These are phyloP conservation scores for Aporophyla nigra DNA, from an alignment of 2,888 invertebrate species.

Conservation along the genomic window DNA sequence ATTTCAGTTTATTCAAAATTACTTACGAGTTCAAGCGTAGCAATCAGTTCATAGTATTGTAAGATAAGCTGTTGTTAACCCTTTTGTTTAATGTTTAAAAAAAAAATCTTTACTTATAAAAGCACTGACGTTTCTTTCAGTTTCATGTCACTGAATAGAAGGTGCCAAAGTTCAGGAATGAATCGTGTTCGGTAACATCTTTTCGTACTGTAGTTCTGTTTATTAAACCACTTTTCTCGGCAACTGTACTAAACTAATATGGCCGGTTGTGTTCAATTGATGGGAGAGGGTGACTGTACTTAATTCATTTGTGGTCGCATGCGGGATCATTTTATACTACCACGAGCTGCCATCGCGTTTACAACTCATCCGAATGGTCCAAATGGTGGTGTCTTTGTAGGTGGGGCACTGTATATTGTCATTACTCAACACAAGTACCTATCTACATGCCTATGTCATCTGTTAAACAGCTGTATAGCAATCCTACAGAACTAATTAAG, in stretches of 20 bases:
- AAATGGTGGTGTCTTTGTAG: conserved; percentile 20
- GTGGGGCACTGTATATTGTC: conserved; percentile 10
- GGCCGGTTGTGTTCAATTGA: conserved; percentile 88
- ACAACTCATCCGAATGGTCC: conserved; percentile 43
- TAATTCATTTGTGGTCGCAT: conserved; percentile 86
- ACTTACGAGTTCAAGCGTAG: background rate
- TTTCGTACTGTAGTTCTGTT: background rate
- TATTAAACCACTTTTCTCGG: conserved; percentile 48
- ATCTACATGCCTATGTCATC: background rate
- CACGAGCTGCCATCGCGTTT: conserved; percentile 58
- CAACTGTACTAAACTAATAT: conserved; percentile 78
- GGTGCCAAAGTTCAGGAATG: background rate
- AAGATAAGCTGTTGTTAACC: background rate
- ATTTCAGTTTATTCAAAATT: background rate
- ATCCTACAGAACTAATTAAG: background rate
- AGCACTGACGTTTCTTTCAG: background rate
- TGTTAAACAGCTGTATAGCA: conserved; percentile 2
- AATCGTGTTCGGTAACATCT: background rate
- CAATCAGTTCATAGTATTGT: background rate
- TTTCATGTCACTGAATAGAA: background rate
- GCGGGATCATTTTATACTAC: conserved; percentile 87
- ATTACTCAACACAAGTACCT: background rate
- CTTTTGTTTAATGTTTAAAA: background rate
- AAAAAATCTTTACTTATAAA: background rate
- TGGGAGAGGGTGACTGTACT: conserved; percentile 84